Conservation (phyloP, 2,797 vertebrate genomes). For the Atherinosoma microstoma region DNA sequence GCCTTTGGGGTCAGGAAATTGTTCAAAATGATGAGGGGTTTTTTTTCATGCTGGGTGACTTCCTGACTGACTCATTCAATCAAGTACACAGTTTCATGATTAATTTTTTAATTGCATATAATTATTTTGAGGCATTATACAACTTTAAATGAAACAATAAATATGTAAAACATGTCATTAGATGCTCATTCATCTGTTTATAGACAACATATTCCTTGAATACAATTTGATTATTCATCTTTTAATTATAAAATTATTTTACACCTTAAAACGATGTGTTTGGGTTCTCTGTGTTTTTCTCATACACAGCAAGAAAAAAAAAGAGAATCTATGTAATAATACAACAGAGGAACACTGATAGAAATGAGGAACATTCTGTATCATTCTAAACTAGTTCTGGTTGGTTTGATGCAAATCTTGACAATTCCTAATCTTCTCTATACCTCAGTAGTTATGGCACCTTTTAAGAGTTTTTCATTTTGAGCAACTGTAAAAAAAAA, state of each 20-base stretch:
- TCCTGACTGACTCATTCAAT: background rate
- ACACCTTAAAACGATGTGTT: constrained; percentile 75
- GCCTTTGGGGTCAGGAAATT: background rate
- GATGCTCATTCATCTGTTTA: constrained; percentile 50
- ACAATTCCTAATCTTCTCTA: background rate
- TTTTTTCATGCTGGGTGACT: background rate
- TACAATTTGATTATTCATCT: constrained; percentile 49
- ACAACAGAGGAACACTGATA: constrained; percentile 13
- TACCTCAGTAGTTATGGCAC: background rate
- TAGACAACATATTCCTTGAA: constrained; percentile 69
- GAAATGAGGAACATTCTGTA: constrained; percentile 1
- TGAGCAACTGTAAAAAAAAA: background rate
- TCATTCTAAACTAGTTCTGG: background rate
- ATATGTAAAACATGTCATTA: constrained; percentile 29
- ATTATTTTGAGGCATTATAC: background rate
- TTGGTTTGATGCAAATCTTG: background rate
- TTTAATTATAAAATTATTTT: constrained; percentile 58
- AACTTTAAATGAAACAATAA: constrained; percentile 18
- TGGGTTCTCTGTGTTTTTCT: constrained; percentile 24
- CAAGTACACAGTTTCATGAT: background rate
- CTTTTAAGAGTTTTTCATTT: background rate
- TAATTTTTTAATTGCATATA: constrained; percentile 1
- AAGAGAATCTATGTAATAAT: background rate
- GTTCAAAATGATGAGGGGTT: constrained; percentile 7
- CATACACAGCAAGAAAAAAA: constrained; percentile 38